Evolutionary conservation across 2,797 vertebrate species (phyloP).

Genomic region (Mus caroli): DNA sequence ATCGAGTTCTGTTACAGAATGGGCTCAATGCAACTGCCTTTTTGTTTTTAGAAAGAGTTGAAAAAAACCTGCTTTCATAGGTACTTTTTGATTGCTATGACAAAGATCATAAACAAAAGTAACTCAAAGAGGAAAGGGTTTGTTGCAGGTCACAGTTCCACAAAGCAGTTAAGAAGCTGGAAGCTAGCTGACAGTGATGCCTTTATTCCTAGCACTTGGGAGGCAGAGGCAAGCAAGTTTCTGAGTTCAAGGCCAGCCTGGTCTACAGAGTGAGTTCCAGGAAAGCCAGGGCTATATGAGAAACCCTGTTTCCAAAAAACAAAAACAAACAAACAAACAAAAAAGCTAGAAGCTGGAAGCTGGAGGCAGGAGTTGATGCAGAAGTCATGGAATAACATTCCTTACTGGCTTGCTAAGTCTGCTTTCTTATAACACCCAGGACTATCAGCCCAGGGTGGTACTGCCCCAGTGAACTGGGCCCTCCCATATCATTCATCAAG

Average conservation of each 20-base stretch:
- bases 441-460: neutral
- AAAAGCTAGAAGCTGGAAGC: neutral
- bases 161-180: neutral
- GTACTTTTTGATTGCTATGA: neutral
- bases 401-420: neutral
- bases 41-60: constrained; percentile 88
- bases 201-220: too few relatives aligned
- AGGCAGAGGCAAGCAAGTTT: too few relatives aligned
- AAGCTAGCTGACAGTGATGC: neutral
- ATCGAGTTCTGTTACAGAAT: constrained; percentile 89
- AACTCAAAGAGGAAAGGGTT: neutral
- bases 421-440: neutral
- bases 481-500: neutral
- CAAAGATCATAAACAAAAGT: neutral
- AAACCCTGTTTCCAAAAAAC: too few relatives aligned
- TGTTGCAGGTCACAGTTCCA: neutral
- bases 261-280: too few relatives aligned
- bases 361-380: neutral
- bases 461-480: neutral
- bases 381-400: neutral
- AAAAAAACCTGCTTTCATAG: constrained; percentile 71
- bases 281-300: too few relatives aligned
- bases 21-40: constrained; percentile 84
- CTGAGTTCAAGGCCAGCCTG: too few relatives aligned
- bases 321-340: too few relatives aligned